Conservation (phyloP, 2,113 vertebrate species). For the Heterotis niloticus region DNA sequence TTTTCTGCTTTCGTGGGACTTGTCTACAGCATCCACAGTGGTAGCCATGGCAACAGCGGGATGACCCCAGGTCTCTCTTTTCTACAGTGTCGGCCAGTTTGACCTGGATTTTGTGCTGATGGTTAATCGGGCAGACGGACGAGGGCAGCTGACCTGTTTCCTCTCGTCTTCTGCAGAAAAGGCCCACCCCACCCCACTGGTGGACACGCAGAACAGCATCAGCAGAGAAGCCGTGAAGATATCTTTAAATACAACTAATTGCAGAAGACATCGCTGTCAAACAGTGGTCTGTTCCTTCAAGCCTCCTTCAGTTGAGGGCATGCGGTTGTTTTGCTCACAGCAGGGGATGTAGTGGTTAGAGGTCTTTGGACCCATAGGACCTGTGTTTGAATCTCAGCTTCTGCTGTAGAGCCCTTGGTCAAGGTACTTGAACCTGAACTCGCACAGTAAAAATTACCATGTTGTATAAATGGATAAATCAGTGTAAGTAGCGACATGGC, state of each 20-base stretch:
- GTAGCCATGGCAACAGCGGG: slow-evolving; percentile 61
- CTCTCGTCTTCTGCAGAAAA: slow-evolving; percentile 33
- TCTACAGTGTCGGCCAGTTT: slow-evolving; percentile 54
- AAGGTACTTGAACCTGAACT: too few relatives aligned
- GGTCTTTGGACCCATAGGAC: too few relatives aligned
- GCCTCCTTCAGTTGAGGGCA: not conserved
- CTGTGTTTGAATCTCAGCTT: too few relatives aligned
- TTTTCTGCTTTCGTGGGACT: slow-evolving; percentile 56
- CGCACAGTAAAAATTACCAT: too few relatives aligned
- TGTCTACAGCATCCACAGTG: slow-evolving; percentile 61
- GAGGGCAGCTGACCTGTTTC: slow-evolving; percentile 53
- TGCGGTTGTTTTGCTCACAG: too few relatives aligned
- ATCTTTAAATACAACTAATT: not conserved
- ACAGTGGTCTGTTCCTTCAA: not conserved
- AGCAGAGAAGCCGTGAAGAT: not conserved
- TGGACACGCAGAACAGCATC: not conserved
- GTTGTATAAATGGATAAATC: too few relatives aligned
- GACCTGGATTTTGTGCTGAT: slow-evolving; percentile 64
- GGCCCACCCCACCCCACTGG: not conserved
- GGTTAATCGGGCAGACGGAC: slow-evolving; percentile 38
- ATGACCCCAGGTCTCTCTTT: slow-evolving; percentile 52
- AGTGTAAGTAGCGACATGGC: too few relatives aligned
- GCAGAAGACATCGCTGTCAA: not conserved
- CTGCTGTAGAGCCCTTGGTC: too few relatives aligned
- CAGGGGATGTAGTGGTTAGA: too few relatives aligned